These are phyloP conservation scores for Dasyornis broadbenti DNA, from an alignment of 2,113 vertebrate genomes.

Conservation along the genomic window DNA sequence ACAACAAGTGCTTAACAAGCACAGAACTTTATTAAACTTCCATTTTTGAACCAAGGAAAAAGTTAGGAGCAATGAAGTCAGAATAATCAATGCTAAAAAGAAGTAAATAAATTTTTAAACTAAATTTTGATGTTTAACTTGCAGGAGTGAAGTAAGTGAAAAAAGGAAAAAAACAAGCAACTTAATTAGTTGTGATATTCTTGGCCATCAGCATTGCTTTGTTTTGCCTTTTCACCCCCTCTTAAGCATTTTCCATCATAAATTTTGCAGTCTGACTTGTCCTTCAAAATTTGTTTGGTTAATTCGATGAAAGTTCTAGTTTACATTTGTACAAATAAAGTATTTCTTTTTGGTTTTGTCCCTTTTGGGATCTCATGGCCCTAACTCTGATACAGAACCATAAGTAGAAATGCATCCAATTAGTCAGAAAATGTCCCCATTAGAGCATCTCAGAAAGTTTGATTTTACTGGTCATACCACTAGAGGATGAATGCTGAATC, in stretches of 20 bases:
- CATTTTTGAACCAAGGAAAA: background rate
- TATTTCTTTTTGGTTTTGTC: rapidly evolving
- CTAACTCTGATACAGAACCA: background rate
- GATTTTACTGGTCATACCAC: background rate
- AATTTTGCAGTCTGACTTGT: background rate
- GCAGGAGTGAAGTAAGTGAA: background rate
- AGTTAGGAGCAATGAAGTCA: background rate
- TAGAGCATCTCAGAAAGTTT: background rate
- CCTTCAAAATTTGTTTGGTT: background rate
- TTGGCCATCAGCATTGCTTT: background rate
- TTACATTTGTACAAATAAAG: background rate
- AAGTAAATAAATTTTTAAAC: background rate
- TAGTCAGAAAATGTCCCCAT: background rate
- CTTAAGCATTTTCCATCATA: background rate
- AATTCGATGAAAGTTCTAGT: background rate
- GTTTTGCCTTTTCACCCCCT: background rate
- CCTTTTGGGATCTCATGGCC: background rate
- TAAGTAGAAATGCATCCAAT: background rate
- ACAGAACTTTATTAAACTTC: background rate
- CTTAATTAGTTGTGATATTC: background rate
- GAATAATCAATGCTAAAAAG: background rate
- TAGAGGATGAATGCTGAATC: background rate
- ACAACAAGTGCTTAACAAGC: background rate
- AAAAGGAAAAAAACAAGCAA: background rate
- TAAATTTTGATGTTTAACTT: background rate